Percentiles rank a stretch among this genome's conserved stretches.
Evolutionary conservation across 1,140 invertebrate species (phyloP).

Genomic region (Neodiprion pinetum): DNA sequence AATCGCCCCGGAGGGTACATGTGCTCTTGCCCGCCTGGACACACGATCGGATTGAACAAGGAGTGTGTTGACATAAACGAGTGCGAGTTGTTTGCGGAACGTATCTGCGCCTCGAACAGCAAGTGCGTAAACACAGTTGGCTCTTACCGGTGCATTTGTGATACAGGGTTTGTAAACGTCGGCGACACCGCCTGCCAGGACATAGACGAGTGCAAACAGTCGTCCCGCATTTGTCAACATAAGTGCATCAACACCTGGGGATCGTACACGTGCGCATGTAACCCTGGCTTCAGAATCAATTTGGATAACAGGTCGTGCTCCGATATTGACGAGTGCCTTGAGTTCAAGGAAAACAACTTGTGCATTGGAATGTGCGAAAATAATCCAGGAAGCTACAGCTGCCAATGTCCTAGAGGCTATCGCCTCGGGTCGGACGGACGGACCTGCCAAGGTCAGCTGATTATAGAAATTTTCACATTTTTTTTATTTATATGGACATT

Average conservation of each 20-base stretch:
- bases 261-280: slow-evolving; percentile 79
- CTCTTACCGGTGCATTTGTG: slow-evolving; percentile 68
- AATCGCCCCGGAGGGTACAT: slow-evolving; percentile 78
- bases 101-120: slow-evolving; percentile 47
- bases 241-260: slow-evolving; percentile 87
- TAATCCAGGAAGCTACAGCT: slow-evolving; percentile 84
- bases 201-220: slow-evolving; percentile 71
- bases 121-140: slow-evolving; percentile 68
- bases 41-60: slow-evolving; percentile 45
- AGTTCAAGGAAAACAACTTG: slow-evolving; percentile 72
- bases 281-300: slow-evolving; percentile 74
- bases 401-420: slow-evolving; percentile 88
- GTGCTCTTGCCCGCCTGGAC: slow-evolving; percentile 76
- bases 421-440: slow-evolving; percentile 71
- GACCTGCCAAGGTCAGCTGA: slow-evolving; percentile 74
- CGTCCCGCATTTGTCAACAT: slow-evolving; percentile 78
- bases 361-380: slow-evolving; percentile 91
- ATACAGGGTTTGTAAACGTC: slow-evolving; percentile 73
- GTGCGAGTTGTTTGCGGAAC: slow-evolving; percentile 59
- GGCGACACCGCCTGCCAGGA: slow-evolving; percentile 66
- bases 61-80: slow-evolving; percentile 72
- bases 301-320: slow-evolving; percentile 79
- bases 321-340: slow-evolving; percentile 89
- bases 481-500: background rate
- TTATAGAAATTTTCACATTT: no score